Conservation (phyloP, 1,140 invertebrate species). For the Catajapyx aquilonaris region DNA sequence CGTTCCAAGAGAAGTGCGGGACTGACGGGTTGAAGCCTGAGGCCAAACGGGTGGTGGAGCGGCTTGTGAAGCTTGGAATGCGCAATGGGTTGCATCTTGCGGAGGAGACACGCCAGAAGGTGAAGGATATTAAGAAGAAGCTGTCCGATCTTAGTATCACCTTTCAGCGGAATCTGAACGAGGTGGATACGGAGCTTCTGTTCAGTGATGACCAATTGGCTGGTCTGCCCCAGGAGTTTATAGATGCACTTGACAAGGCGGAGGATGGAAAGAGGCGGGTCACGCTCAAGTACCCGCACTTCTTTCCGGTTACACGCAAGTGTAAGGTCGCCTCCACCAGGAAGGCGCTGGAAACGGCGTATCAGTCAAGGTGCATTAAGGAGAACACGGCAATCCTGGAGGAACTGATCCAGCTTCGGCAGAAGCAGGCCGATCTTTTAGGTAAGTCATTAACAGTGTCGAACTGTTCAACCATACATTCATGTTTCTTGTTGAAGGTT, state of each 20-base stretch:
- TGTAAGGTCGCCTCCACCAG: conserved; percentile 24
- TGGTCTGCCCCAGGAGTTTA: conserved; percentile 24
- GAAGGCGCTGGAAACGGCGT: conserved; percentile 22
- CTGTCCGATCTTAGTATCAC: conserved; percentile 27
- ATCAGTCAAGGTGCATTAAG: conserved; percentile 26
- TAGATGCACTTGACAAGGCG: conserved; percentile 21
- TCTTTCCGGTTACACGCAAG: conserved; percentile 30
- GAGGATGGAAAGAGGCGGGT: conserved; percentile 22
- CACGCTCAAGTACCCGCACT: conserved; percentile 29
- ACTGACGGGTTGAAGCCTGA: conserved; percentile 17
- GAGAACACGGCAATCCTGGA: conserved; percentile 28
- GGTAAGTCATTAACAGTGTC: too few relatives aligned
- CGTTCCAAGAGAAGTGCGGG: conserved; percentile 17
- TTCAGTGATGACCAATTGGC: conserved; percentile 25
- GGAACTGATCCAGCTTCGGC: conserved; percentile 25
- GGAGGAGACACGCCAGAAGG: conserved; percentile 20
- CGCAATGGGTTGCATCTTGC: conserved; percentile 28
- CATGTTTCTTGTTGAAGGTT: too few relatives aligned
- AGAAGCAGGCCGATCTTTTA: conserved; percentile 25
- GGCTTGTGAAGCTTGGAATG: conserved; percentile 24
- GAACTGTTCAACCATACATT: too few relatives aligned
- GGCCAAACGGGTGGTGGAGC: conserved; percentile 22
- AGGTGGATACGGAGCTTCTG: conserved; percentile 26
- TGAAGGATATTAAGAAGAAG: conserved; percentile 26
- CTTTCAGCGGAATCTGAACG: conserved; percentile 27